A percentile compares a stretch with the other conserved stretches of the same genome.
phyloP scores from a whole-genome alignment of 2,113 vertebrate species.

The Campylomormyrus numenius region DNA sequence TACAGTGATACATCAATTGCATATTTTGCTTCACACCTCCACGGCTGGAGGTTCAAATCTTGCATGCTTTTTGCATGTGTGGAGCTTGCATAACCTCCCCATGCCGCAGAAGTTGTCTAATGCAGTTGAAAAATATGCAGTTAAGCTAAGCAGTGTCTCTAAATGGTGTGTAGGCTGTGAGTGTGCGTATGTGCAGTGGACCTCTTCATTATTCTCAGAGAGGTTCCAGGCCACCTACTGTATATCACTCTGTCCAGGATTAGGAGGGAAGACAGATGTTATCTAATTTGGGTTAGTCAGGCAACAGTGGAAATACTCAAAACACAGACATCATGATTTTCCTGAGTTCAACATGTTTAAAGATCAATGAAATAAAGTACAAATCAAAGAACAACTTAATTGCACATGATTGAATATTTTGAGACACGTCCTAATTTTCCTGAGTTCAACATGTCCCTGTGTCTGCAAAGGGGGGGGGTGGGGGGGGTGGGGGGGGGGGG shows the following conservation, averaged over 20 bases:
- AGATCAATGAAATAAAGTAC: not conserved
- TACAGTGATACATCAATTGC: not conserved
- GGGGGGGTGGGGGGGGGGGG: too few species aligned
- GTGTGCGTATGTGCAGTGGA: not conserved
- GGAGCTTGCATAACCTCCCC: not conserved
- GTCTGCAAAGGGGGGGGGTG: too few species aligned
- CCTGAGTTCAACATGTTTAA: not conserved
- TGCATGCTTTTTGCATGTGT: not conserved
- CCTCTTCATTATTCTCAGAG: not conserved
- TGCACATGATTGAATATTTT: not conserved
- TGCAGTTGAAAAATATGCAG: not conserved
- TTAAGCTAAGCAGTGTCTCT: not conserved
- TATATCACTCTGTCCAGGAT: not conserved
- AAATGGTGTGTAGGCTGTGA: not conserved
- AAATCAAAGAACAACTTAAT: not conserved
- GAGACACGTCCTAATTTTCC: too few species aligned
- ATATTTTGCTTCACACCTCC: not conserved
- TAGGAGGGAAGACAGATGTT: not conserved
- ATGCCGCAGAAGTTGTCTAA: not conserved
- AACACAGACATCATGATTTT: not conserved
- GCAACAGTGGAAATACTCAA: not conserved
- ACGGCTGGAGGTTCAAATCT: not conserved
- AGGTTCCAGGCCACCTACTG: not conserved
- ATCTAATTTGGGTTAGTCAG: not conserved
- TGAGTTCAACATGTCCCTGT: too few species aligned